Base-by-base conservation (phyloP, 1,140 invertebrate species). In the Dreissena rostriformis region DNA sequence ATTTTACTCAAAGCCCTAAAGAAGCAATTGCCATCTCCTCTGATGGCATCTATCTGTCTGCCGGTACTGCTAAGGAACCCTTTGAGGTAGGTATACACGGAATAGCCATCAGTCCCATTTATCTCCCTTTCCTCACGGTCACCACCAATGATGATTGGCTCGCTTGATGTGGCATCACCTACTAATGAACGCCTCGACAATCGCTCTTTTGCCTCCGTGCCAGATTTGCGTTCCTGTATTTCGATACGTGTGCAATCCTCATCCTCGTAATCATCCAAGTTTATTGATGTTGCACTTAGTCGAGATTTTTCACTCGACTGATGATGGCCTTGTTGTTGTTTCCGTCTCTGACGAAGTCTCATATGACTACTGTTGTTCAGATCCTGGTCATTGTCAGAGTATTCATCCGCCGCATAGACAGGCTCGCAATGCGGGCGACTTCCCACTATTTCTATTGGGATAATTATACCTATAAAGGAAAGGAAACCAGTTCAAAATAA, bases 11-110 rank as follows among this genome's bases (percentile, higher is more conserved):
- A 74, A 39, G 91, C 89, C 22, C 91, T 76, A 81, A 92, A 92
- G 68, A 92, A 91, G 78, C 91, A 92, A 82, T 92, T 92, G n/a
- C 91, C 91, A 86, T 92, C 91, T 10, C 91, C 91, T 63, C 72
- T 78, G 17, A 92, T 90, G 75, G 88, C 88, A 77, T 92, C 91
- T 55, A 92, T 85, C 73, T 86, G 84, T 68, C 91, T 78, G 12
- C 82, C 81, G 52, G 73, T 63, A 7, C 51, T 66, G 14, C 22
- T 78, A 17, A 84, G 51, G 24, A 84, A 78, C n/a, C 22, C 82
- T 72, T 71, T 84, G 53, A 84, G 29, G 53, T 84, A 84, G 19
- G 68, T 19, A 71, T 84, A 84, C n/a, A 84, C 75, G 11, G 73
- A 53, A 65, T 84, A 84, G n/a, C 28, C 39, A 61, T 49, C 26